A percentile compares a stretch with the other conserved stretches of the same genome.
phyloP scores from a whole-genome alignment of 2,888 invertebrate species.

The Polietes domitor region DNA sequence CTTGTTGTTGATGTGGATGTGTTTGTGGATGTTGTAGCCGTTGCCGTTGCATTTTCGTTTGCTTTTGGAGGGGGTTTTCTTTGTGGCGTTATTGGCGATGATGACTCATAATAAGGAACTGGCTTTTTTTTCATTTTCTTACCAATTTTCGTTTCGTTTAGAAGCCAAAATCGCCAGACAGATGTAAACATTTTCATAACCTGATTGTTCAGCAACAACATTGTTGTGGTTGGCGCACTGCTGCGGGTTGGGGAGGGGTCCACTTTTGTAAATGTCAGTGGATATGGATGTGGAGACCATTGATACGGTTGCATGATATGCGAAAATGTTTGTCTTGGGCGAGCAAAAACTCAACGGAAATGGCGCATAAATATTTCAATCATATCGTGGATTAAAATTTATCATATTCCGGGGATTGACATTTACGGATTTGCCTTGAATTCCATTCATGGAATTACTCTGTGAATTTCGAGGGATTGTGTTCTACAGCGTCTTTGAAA shows the following conservation, averaged over 20 bases:
- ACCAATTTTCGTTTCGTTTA: constrained; percentile 24
- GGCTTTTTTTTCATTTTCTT: constrained; percentile 2
- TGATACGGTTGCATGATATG: constrained; percentile 35
- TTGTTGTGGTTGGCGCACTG: constrained; percentile 4
- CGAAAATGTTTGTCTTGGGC: constrained; percentile 3
- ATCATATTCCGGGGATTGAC: constrained; percentile 25
- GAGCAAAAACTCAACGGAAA: constrained; percentile 15
- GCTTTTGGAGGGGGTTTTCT: constrained; percentile 30
- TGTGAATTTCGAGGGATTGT: neutral
- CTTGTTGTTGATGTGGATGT: constrained; percentile 45
- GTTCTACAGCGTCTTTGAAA: too few relatives aligned
- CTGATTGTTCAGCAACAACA: constrained; percentile 18
- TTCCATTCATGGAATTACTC: constrained; percentile 2
- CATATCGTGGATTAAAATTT: constrained; percentile 25
- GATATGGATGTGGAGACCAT: constrained; percentile 28
- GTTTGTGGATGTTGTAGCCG: too few relatives aligned
- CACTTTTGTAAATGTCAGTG: constrained; percentile 26
- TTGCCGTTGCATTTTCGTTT: neutral
- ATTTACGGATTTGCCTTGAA: constrained; percentile 12
- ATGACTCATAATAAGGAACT: constrained; percentile 53
- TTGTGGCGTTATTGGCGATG: constrained; percentile 32
- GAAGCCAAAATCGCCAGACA: constrained; percentile 32
- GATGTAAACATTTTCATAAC: constrained; percentile 43
- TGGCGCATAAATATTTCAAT: constrained; percentile 31
- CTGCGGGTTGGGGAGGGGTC: neutral